A percentile compares a stretch with the other conserved stretches of the same genome.
These are phyloP conservation scores for Meloidogyne floridensis DNA, from an alignment of 1,140 invertebrate genomes.

Conservation along the genomic window DNA sequence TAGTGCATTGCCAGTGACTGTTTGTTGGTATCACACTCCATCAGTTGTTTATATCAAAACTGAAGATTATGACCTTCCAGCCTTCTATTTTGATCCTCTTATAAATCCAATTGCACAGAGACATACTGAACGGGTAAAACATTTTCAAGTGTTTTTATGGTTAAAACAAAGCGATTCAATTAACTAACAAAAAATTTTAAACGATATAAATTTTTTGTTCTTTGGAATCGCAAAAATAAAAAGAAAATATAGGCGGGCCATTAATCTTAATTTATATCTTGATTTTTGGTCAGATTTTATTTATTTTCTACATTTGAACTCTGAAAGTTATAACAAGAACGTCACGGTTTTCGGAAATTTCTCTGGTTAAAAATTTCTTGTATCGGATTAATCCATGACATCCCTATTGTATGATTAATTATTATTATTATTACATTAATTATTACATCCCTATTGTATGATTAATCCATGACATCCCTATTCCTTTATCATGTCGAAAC, in stretches of 20 bases:
- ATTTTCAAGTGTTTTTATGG: background rate
- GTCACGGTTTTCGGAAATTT: no score
- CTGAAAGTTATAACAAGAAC: no score
- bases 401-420: no score
- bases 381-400: no score
- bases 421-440: no score
- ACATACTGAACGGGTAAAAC: slow-evolving; percentile 77
- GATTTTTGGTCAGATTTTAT: slow-evolving; percentile 23
- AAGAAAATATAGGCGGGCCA: background rate
- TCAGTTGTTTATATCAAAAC: slow-evolving; percentile 99
- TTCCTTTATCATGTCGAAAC: no score
- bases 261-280: background rate
- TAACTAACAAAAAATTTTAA: background rate
- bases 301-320: slow-evolving; percentile 4
- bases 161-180: background rate
- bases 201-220: background rate
- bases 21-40: slow-evolving; percentile 83
- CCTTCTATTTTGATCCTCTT: slow-evolving; percentile 98
- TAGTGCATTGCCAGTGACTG: slow-evolving; percentile 61
- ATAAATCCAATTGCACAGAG: slow-evolving; percentile 98
- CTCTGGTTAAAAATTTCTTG: no score
- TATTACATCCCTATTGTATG: no score
- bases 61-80: slow-evolving; percentile 99
- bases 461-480: no score
- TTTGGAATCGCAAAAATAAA: background rate